phyloP scores from a whole-genome alignment of 2,113 vertebrate genomes.

The Mesitornis unicolor region DNA sequence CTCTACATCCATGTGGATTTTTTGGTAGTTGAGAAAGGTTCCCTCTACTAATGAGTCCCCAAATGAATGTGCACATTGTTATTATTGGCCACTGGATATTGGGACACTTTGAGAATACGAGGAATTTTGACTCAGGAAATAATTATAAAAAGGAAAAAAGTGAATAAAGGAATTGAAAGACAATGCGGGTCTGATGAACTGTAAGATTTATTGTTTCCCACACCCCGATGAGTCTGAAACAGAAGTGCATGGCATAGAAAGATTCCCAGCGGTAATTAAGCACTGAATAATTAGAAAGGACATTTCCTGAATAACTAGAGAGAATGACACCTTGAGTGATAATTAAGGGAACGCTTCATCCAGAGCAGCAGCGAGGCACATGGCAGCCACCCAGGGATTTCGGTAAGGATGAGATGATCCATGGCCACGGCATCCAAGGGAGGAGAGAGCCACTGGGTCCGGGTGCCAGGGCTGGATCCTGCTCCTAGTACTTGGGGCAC shows the following conservation, averaged over 20 bases:
- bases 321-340: background rate
- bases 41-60: too few relatives aligned
- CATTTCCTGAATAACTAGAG: background rate
- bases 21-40: background rate
- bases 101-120: background rate
- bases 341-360: background rate
- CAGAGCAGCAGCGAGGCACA: background rate
- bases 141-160: background rate
- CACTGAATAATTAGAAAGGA: background rate
- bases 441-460: background rate
- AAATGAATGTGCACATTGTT: rapidly evolving
- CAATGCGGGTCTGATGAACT: background rate
- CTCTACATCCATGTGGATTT: background rate
- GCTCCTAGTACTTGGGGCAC: background rate
- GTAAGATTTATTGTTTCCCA: conserved; percentile 38
- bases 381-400: background rate
- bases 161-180: background rate
- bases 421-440: background rate
- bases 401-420: background rate
- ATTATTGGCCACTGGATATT: background rate
- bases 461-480: rapidly evolving
- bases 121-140: background rate
- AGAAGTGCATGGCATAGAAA: background rate
- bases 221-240: background rate
- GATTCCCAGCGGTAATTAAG: background rate